phyloP scores from a whole-genome alignment of 2,797 vertebrate species.

The Sebastes diploproa region DNA sequence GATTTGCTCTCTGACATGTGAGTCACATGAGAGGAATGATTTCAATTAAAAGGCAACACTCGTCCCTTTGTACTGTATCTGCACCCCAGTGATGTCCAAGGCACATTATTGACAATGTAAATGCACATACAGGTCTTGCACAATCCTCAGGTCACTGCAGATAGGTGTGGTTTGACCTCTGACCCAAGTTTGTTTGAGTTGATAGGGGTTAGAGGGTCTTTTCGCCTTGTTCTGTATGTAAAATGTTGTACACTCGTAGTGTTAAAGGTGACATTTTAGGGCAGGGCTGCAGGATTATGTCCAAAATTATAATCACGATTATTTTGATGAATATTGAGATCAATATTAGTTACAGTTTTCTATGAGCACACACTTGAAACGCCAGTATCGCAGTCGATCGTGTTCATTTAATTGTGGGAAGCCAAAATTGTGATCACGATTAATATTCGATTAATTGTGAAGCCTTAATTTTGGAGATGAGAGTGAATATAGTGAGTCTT shows the following conservation, averaged over 20 bases:
- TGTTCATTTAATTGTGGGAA: too few relatives aligned
- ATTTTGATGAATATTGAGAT: too few relatives aligned
- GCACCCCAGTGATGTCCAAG: not conserved
- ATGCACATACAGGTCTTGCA: not conserved
- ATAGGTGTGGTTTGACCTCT: slow-evolving; percentile 25
- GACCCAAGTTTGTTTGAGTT: slow-evolving; percentile 43
- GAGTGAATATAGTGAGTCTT: not conserved
- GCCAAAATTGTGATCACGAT: too few relatives aligned
- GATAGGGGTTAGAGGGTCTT: not conserved
- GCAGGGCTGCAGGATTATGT: too few relatives aligned
- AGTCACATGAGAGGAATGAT: slow-evolving; percentile 60
- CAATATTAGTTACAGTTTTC: too few relatives aligned
- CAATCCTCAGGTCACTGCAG: not conserved
- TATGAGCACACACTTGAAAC: too few relatives aligned
- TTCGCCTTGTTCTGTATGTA: not conserved
- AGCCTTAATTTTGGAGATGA: not conserved
- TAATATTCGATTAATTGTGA: too few relatives aligned
- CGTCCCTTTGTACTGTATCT: slow-evolving; percentile 22
- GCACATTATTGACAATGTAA: too few relatives aligned
- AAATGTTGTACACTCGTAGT: fast-evolving
- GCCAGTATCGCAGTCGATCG: too few relatives aligned
- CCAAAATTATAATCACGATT: too few relatives aligned
- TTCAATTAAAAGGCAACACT: slow-evolving; percentile 58
- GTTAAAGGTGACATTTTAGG: not conserved
- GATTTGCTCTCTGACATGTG: slow-evolving; percentile 28